These are phyloP conservation scores for Gallinago nigripennis DNA, from an alignment of 2,797 vertebrate genomes.

Conservation along the genomic window DNA sequence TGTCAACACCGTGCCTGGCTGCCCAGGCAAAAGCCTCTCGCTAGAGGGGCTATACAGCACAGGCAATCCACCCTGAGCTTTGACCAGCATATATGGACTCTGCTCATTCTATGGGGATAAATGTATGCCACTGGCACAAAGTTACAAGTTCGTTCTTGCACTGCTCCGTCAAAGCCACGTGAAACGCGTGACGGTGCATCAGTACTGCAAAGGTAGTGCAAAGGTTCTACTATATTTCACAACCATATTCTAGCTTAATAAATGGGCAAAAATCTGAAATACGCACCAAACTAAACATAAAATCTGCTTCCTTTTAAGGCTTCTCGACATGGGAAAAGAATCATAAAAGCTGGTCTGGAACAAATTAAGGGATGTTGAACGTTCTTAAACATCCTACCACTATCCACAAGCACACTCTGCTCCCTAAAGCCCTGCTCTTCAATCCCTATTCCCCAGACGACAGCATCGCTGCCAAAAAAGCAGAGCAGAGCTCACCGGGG, in stretches of 20 bases:
- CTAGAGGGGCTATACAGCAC: background rate
- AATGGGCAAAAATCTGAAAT: conserved; percentile 8
- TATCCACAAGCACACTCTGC: fast-evolving
- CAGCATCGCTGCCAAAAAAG: background rate
- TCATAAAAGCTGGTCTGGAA: background rate
- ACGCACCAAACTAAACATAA: background rate
- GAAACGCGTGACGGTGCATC: background rate
- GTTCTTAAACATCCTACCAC: background rate
- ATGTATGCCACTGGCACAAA: background rate
- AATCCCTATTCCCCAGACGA: background rate
- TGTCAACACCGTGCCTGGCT: background rate
- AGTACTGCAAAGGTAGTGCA: background rate
- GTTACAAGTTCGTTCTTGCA: background rate
- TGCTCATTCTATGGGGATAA: background rate
- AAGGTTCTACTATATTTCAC: background rate
- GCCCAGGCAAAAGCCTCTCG: background rate
- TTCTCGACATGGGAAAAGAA: background rate
- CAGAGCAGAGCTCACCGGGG: fast-evolving
- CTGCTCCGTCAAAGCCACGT: background rate
- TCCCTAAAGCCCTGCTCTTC: background rate
- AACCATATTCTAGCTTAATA: background rate
- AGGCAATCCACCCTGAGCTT: background rate
- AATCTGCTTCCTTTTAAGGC: background rate
- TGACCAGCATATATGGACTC: background rate
- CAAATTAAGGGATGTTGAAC: background rate